Percentiles rank a stretch among this genome's conserved stretches.
phyloP scores from a whole-genome alignment of 2,888 invertebrate genomes.

The Sabatieria punctata region DNA sequence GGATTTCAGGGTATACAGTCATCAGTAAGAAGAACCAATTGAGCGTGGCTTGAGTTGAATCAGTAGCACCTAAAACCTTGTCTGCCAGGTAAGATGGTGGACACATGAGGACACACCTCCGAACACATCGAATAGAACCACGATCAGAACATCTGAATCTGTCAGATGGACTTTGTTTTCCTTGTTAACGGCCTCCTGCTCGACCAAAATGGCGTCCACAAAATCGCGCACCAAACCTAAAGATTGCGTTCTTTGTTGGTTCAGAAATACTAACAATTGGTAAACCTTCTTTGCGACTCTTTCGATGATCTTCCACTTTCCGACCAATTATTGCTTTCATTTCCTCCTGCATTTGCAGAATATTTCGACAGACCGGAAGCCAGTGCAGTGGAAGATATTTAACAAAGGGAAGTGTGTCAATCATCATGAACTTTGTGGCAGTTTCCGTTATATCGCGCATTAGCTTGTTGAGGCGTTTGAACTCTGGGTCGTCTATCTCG shows the following conservation, averaged over 20 bases:
- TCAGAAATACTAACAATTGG: not conserved
- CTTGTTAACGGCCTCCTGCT: not conserved
- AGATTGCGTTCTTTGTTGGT: not conserved
- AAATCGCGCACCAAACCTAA: not conserved
- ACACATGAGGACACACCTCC: too few species aligned
- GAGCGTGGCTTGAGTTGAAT: conserved; percentile 27
- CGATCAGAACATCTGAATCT: too few species aligned
- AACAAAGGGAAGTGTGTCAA: not conserved
- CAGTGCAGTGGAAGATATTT: not conserved
- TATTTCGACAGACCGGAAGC: not conserved
- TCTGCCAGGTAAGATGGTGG: conserved; percentile 14
- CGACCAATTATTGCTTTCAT: not conserved
- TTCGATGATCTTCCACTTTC: not conserved
- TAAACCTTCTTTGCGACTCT: not conserved
- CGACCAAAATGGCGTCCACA: not conserved
- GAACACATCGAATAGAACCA: too few species aligned
- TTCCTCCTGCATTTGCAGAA: not conserved
- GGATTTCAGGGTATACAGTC: not conserved
- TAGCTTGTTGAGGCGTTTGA: not conserved
- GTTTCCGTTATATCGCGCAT: not conserved
- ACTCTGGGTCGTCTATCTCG: not conserved
- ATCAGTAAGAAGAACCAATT: conserved; percentile 22
- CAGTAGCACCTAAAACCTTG: conserved; percentile 23
- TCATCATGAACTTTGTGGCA: not conserved
- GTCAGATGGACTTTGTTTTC: too few species aligned